Percentiles rank a stretch among this genome's conserved stretches.
phyloP scores from a whole-genome alignment of 2,113 vertebrate genomes.

The Platycercus adscitus region DNA sequence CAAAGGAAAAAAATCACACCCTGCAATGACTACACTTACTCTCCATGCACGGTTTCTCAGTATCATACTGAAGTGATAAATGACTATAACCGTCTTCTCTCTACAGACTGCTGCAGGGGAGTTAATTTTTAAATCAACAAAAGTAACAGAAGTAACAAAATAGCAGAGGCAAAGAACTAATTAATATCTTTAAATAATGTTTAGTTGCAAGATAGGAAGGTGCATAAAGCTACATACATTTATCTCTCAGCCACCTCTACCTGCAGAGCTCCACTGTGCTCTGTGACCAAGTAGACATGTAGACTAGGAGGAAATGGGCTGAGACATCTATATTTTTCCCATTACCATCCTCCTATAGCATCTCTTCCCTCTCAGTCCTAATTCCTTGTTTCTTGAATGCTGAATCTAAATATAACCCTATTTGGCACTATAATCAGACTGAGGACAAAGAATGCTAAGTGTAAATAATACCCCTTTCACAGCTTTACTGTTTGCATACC shows the following conservation, averaged over 20 bases:
- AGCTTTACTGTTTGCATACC: background rate
- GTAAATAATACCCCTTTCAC: background rate
- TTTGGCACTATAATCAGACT: background rate
- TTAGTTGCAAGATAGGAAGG: conserved; percentile 67
- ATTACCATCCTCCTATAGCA: background rate
- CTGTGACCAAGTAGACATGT: background rate
- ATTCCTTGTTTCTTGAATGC: background rate
- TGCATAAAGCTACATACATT: conserved; percentile 58
- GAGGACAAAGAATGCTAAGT: background rate
- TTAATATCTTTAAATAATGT: conserved; percentile 73
- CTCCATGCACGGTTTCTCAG: background rate
- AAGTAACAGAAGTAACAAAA: conserved; percentile 46
- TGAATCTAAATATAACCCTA: background rate
- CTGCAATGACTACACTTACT: conserved; percentile 29
- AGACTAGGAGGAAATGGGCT: background rate
- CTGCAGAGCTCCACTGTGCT: conserved; percentile 21
- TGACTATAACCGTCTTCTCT: conserved; percentile 52
- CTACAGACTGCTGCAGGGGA: conserved; percentile 32
- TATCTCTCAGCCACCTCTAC: conserved; percentile 47
- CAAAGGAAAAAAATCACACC: background rate
- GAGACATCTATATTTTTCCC: conserved; percentile 26
- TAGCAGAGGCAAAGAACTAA: conserved; percentile 68
- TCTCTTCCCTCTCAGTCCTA: background rate
- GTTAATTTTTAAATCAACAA: conserved; percentile 47
- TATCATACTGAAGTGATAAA: background rate